A percentile compares a stretch with the other conserved stretches of the same genome.
These are phyloP conservation scores for Euschistus heros DNA, from an alignment of 1,140 invertebrate species.

Conservation along the genomic window DNA sequence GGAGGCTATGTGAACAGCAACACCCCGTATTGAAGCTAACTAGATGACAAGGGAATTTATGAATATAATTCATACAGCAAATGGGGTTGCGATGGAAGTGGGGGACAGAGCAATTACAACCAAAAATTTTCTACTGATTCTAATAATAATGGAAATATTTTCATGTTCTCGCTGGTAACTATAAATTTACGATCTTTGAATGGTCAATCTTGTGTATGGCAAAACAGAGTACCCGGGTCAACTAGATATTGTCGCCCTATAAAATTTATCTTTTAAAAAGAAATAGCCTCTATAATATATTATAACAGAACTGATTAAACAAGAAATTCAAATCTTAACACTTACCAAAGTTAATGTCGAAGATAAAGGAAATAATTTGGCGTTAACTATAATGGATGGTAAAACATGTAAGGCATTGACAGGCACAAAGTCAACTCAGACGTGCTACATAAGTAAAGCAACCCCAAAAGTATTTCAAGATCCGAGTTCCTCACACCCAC, in stretches of 20 bases:
- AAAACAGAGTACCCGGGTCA: too few species aligned
- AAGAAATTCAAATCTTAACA: slow-evolving; percentile 29
- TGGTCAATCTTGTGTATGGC: too few species aligned
- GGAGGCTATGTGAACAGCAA: slow-evolving; percentile 4
- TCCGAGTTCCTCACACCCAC: too few species aligned
- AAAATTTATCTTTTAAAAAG: slow-evolving; percentile 32
- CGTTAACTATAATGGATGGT: too few species aligned
- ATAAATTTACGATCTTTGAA: slow-evolving; percentile 24
- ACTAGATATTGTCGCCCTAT: too few species aligned
- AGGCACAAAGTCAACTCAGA: too few species aligned
- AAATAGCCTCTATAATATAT: slow-evolving; percentile 29
- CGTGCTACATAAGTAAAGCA: too few species aligned
- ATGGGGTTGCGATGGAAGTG: too few species aligned
- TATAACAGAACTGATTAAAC: slow-evolving; percentile 28
- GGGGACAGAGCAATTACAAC: too few species aligned
- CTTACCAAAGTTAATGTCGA: slow-evolving; percentile 27
- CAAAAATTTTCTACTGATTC: slow-evolving; percentile 29
- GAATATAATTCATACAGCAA: background rate
- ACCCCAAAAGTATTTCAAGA: too few species aligned
- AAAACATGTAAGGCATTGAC: too few species aligned
- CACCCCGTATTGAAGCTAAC: slow-evolving; percentile 3
- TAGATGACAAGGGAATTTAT: slow-evolving; percentile 1
- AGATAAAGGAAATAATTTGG: slow-evolving; percentile 29
- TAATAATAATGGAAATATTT: slow-evolving; percentile 29
- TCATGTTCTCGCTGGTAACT: slow-evolving; percentile 32